A percentile compares a stretch with the other conserved stretches of the same genome.
These are phyloP conservation scores for Wiebesia pumilae DNA, from an alignment of 1,140 invertebrate species.

Conservation along the genomic window DNA sequence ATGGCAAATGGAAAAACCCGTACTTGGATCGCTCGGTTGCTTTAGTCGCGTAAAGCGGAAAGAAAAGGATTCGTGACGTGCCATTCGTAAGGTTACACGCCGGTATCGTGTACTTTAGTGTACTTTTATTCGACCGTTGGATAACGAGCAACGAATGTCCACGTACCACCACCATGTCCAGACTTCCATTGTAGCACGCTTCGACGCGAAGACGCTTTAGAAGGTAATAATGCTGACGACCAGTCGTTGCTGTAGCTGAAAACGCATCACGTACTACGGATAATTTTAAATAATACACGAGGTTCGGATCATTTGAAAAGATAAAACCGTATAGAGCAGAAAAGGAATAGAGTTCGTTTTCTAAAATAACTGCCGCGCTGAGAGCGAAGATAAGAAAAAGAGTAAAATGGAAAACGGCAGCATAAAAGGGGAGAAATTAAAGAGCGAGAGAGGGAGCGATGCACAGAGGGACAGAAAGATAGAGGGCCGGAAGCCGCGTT, in stretches of 20 bases:
- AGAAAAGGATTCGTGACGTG: no score
- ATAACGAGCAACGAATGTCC: no score
- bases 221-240: background rate
- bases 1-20: no score
- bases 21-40: no score
- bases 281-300: background rate
- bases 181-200: background rate
- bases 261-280: background rate
- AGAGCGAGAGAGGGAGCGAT: slow-evolving; percentile 24
- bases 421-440: slow-evolving; percentile 46
- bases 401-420: background rate
- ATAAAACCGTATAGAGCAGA: background rate
- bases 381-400: background rate
- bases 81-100: no score
- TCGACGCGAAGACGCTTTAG: background rate
- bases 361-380: slow-evolving; percentile 22
- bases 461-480: background rate
- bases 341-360: background rate
- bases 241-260: background rate
- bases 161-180: no score
- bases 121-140: no score
- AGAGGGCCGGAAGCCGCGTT: slow-evolving; percentile 21
- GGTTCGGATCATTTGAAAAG: background rate
- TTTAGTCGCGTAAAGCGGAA: no score
- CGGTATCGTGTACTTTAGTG: no score